Percentiles rank a stretch among this genome's conserved stretches.
Evolutionary conservation across 2,113 vertebrate species (phyloP).

Genomic region (Hyaena hyaena): DNA sequence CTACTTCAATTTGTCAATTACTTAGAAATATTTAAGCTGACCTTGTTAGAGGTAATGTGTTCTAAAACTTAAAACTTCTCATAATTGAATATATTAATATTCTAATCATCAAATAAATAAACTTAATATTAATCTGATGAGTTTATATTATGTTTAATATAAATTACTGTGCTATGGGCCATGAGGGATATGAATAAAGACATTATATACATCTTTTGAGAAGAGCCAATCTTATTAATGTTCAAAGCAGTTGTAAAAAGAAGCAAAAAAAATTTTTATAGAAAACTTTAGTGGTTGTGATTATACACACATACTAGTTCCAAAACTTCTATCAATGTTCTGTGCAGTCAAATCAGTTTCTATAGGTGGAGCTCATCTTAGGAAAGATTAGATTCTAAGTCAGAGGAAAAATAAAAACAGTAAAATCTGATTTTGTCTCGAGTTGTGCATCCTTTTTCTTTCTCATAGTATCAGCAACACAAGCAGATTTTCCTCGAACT

Average conservation of each 20-base stretch:
- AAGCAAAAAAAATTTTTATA: background rate
- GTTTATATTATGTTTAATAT: conserved; percentile 24
- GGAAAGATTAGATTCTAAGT: background rate
- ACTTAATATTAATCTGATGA: background rate
- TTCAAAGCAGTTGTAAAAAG: background rate
- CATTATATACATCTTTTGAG: background rate
- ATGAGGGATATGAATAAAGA: background rate
- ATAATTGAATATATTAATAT: background rate
- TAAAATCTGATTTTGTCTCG: background rate
- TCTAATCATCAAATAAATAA: background rate
- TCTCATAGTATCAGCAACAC: background rate
- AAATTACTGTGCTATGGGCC: background rate
- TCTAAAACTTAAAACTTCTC: conserved; percentile 7
- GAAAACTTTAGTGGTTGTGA: background rate
- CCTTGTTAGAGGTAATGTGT: background rate
- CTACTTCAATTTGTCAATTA: background rate
- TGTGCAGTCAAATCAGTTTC: background rate
- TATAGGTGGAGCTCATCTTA: background rate
- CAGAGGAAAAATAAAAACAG: background rate
- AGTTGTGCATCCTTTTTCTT: background rate
- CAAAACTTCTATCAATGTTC: background rate
- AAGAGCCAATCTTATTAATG: background rate
- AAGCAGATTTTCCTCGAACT: background rate
- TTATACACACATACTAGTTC: background rate
- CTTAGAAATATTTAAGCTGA: conserved; percentile 20